phyloP scores from a whole-genome alignment of 2,888 invertebrate genomes.

The Falcaria lacertinaria region DNA sequence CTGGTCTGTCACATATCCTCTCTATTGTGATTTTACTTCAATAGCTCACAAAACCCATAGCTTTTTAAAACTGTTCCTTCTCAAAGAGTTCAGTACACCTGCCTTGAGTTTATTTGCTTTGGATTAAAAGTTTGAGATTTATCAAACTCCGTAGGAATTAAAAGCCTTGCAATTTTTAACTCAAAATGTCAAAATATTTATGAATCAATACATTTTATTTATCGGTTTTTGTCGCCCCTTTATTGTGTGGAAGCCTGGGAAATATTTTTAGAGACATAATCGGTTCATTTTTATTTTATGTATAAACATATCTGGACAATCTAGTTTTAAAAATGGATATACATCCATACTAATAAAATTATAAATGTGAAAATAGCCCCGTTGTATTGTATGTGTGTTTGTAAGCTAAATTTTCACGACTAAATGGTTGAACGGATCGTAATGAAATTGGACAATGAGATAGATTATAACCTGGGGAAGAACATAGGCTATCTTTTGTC shows the following conservation, averaged over 20 bases:
- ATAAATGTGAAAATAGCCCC: too few species aligned
- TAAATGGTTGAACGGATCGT: too few species aligned
- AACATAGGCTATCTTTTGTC: too few species aligned
- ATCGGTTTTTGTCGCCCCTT: background rate
- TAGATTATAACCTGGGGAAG: too few species aligned
- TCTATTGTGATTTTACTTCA: slow-evolving; percentile 68
- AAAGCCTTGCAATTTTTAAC: background rate
- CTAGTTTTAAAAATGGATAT: too few species aligned
- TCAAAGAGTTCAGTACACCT: slow-evolving; percentile 68
- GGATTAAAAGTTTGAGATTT: slow-evolving; percentile 12
- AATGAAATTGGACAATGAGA: too few species aligned
- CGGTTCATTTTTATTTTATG: too few species aligned
- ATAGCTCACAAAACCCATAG: slow-evolving; percentile 50
- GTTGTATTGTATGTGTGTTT: too few species aligned
- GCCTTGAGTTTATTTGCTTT: slow-evolving; percentile 40
- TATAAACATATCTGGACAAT: too few species aligned
- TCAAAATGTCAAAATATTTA: slow-evolving; percentile 1
- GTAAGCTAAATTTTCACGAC: too few species aligned
- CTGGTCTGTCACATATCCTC: slow-evolving; percentile 77
- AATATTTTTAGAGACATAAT: background rate
- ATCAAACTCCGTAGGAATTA: slow-evolving; percentile 16
- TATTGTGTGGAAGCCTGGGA: background rate
- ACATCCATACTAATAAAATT: too few species aligned
- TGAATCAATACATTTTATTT: background rate
- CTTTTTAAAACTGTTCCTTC: slow-evolving; percentile 49